Conservation (phyloP, 2,888 invertebrate species). For the Hylaea fasciaria region DNA sequence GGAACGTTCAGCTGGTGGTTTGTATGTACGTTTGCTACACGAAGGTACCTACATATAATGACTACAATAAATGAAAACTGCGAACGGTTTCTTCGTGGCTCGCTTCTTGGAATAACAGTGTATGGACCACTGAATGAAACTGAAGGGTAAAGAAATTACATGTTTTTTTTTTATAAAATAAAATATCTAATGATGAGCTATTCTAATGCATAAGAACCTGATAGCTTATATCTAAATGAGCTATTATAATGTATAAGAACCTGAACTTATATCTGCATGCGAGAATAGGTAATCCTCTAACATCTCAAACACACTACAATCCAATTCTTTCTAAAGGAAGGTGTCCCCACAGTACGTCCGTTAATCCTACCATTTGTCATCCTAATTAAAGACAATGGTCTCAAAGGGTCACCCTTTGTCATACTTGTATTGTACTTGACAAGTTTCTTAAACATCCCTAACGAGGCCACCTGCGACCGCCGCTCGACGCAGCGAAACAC, state of each 20-base stretch:
- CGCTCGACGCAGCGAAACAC: too few relatives aligned
- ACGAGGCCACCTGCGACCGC: constrained; percentile 20
- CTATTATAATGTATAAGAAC: too few relatives aligned
- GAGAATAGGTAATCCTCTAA: too few relatives aligned
- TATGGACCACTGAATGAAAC: too few relatives aligned
- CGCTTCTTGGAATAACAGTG: constrained; percentile 6
- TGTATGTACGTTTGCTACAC: not conserved
- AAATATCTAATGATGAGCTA: too few relatives aligned
- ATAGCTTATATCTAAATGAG: too few relatives aligned
- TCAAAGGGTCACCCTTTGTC: constrained; percentile 23
- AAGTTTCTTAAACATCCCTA: constrained; percentile 30
- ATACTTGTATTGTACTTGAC: constrained; percentile 19
- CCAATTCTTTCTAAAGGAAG: not conserved
- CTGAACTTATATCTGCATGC: too few relatives aligned
- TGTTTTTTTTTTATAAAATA: too few relatives aligned
- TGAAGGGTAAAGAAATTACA: too few relatives aligned
- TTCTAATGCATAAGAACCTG: too few relatives aligned
- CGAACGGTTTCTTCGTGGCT: constrained; percentile 2
- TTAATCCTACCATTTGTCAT: constrained; percentile 17
- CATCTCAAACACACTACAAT: too few relatives aligned
- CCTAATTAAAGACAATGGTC: constrained; percentile 31
- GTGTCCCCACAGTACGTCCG: not conserved
- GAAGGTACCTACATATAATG: constrained; percentile 3
- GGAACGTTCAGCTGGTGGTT: not conserved
- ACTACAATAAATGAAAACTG: constrained; percentile 19